A percentile compares a stretch with the other conserved stretches of the same genome.
phyloP scores from a whole-genome alignment of 2,888 invertebrate genomes.

The Campopleginae sp. region DNA sequence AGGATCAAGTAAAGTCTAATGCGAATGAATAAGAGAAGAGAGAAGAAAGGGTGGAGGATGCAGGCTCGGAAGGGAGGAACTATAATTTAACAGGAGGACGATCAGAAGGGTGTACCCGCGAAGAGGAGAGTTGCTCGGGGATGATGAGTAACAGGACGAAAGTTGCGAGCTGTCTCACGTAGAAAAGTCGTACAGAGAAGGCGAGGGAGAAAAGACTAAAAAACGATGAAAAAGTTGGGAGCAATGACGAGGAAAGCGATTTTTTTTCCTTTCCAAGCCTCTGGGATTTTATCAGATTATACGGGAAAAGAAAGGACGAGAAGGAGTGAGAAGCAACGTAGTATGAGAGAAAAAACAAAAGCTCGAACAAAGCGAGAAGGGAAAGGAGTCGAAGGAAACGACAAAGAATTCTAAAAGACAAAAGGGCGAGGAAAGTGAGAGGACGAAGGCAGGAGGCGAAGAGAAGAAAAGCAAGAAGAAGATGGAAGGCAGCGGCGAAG shows the following conservation, averaged over 20 bases:
- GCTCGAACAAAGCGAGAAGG: neutral
- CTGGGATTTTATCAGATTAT: neutral
- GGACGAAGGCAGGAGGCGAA: neutral
- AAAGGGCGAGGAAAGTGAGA: neutral
- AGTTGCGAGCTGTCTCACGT: conserved; percentile 32
- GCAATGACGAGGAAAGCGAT: conserved; percentile 7
- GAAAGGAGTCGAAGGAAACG: neutral
- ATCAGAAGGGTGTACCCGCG: conserved; percentile 25
- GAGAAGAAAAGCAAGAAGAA: neutral
- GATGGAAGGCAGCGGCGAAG: neutral
- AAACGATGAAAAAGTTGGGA: conserved; percentile 6
- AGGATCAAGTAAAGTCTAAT: neutral
- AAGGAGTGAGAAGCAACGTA: neutral
- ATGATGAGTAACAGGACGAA: conserved; percentile 58
- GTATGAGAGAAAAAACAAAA: neutral
- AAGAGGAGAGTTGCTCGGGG: conserved; percentile 43
- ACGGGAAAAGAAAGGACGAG: neutral
- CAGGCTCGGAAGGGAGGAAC: conserved; percentile 49
- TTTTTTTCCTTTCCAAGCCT: neutral
- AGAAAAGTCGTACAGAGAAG: conserved; percentile 4
- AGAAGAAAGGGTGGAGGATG: conserved; percentile 24
- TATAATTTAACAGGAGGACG: conserved; percentile 53
- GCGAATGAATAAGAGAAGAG: conserved; percentile 12
- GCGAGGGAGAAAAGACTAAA: conserved; percentile 18
- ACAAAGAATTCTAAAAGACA: neutral